phyloP scores from a whole-genome alignment of 2,797 vertebrate genomes.

The Scleropages formosus region DNA sequence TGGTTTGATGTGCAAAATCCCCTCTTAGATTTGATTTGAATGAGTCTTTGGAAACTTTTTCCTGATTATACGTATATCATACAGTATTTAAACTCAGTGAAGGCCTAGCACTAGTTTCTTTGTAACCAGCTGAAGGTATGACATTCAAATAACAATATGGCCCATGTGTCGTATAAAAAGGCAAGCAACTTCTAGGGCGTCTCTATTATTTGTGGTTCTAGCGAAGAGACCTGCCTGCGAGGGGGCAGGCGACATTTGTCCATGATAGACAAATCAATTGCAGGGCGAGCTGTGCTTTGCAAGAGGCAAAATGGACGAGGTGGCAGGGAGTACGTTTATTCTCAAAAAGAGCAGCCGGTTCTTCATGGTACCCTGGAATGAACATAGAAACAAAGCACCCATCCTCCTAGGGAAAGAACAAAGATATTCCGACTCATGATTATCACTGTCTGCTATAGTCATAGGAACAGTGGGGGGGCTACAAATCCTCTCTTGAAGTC shows the following conservation, averaged over 20 bases:
- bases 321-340: not conserved
- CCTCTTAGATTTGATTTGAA: too few species aligned
- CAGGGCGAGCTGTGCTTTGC: not conserved
- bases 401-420: not conserved
- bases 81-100: too few species aligned
- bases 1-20: too few species aligned
- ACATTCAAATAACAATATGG: not conserved
- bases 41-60: too few species aligned
- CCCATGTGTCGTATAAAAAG: not conserved
- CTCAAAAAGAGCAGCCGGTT: slow-evolving; percentile 14
- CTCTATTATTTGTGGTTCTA: not conserved
- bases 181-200: not conserved
- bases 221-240: not conserved
- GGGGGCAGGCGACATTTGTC: not conserved
- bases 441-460: not conserved
- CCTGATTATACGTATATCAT: too few species aligned
- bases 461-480: not conserved
- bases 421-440: not conserved
- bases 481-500: too few species aligned
- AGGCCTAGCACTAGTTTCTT: too few species aligned
- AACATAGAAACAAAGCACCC: not conserved
- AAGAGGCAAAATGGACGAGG: not conserved
- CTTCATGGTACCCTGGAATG: not conserved
- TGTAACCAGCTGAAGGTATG: not conserved
- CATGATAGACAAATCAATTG: slow-evolving; percentile 10